Evolutionary conservation across 2,113 vertebrate species (phyloP).

Genomic region (Rattus rattus): DNA sequence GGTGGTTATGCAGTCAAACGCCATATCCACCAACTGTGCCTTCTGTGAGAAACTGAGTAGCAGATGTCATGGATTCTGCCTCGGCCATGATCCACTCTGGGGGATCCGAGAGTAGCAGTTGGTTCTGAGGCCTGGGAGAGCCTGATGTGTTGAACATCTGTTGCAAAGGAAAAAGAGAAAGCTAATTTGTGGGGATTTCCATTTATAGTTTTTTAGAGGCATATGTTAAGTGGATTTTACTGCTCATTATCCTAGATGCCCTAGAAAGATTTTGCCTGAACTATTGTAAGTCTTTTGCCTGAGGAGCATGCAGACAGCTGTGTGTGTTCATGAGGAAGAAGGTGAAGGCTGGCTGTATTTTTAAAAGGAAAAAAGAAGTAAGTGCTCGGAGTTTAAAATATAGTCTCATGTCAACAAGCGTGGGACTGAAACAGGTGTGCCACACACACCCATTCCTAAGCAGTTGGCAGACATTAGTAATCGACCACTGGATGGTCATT

Average conservation of each 20-base stretch:
- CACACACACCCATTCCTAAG: neutral
- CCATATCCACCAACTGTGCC: neutral
- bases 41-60: slow-evolving; percentile 6
- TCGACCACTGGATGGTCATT: neutral
- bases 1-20: neutral
- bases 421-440: neutral
- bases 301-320: neutral
- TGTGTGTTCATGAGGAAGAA: slow-evolving; percentile 29
- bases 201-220: slow-evolving; percentile 28
- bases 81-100: neutral
- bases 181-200: neutral
- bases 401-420: neutral
- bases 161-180: slow-evolving; percentile 42
- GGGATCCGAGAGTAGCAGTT: neutral
- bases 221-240: slow-evolving; percentile 43
- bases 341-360: slow-evolving; percentile 31
- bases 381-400: slow-evolving; percentile 28
- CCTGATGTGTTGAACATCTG: slow-evolving; percentile 35
- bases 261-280: slow-evolving; percentile 49
- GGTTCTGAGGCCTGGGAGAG: neutral
- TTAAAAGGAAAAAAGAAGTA: slow-evolving; percentile 31
- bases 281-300: slow-evolving; percentile 19
- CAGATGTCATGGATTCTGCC: slow-evolving; percentile 50
- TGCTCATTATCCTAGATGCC: slow-evolving; percentile 50
- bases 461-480: slow-evolving; percentile 23